phyloP scores from a whole-genome alignment of 2,797 vertebrate genomes.

The Argentina silus region DNA sequence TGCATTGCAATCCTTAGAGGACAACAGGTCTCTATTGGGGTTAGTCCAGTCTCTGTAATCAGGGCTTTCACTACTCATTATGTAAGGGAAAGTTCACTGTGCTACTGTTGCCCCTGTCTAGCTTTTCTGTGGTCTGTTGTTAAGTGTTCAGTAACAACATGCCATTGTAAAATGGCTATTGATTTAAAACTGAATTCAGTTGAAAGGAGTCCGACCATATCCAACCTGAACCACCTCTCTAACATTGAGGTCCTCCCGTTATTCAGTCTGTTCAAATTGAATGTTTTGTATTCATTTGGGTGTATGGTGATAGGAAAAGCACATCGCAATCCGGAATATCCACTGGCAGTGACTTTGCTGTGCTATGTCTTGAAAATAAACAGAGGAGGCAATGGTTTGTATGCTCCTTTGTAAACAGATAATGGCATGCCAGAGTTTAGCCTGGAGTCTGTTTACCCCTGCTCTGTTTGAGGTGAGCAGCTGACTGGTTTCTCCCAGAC shows the following conservation, averaged over 20 bases:
- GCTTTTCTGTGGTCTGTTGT: not conserved
- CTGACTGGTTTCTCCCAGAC: constrained; percentile 22
- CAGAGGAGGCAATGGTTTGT: constrained; percentile 41
- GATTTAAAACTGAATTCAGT: not conserved
- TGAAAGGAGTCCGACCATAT: not conserved
- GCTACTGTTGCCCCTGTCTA: not conserved
- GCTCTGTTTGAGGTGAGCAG: constrained; percentile 33
- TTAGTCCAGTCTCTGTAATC: not conserved
- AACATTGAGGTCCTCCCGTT: not conserved
- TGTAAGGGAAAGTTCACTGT: too few relatives aligned
- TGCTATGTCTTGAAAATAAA: constrained; percentile 53
- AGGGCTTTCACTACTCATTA: not conserved
- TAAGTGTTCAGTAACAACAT: not conserved
- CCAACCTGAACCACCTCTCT: not conserved
- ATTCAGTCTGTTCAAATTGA: not conserved
- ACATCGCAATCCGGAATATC: not conserved
- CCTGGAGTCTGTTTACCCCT: constrained; percentile 21
- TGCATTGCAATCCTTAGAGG: constrained; percentile 35
- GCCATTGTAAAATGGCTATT: not conserved
- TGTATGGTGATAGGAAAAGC: not conserved
- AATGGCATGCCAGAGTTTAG: constrained; percentile 35
- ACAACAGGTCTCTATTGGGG: not conserved
- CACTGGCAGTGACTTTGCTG: constrained; percentile 35
- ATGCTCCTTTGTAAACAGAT: constrained; percentile 58
- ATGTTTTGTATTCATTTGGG: constrained; percentile 36